Evolutionary conservation across 2,113 vertebrate species (phyloP), one percentile per base, ranked within the genome.

Genomic region (Agapornis roseicollis): DNA sequence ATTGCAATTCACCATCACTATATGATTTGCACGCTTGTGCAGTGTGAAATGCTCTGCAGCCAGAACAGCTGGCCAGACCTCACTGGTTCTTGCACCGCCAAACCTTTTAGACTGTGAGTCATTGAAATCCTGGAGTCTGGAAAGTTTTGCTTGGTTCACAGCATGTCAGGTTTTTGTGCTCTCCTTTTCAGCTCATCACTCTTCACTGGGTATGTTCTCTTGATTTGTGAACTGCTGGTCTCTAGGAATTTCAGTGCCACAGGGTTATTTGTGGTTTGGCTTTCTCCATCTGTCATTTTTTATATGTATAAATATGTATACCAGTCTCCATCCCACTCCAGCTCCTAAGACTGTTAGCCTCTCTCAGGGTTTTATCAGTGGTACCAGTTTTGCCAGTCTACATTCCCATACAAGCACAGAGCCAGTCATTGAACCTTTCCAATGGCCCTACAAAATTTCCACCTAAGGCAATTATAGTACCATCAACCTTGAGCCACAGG

Each of bases 221-320:
- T 87, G 86, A 91, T 97, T 92, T 94, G 91, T 68, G 94, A 94
- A 92, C 77, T 92, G 72, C 61, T 65, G 52, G 42, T 81, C 64
- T 94, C 41, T 29, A 90, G 68, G 90, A 93, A 85, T 89, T 88
- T 72, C 86, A 87, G 42, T 79, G 56, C 41, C 60, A 77, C 19
- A 3, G 80, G 66, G 58, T 80, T 80, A 68, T 85, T 80, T 93
- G 90, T 69, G 79, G 81, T 87, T 94, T 96, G 79, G 52, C 44
- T 91, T 90, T 89, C 68, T 91, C 46, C 47, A 17, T 52, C 29
- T 90, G 37, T 39, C 13, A 29, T 60, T 53, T 41, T 49, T 22
- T 14, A 20, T 22, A 10, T 37, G 7, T 37, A 17, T 10, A 11
- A 25, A 19, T 14, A 23, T 17, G 17, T 44, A 24, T 33, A 15